These are phyloP conservation scores for Hormiphora californensis DNA, from an alignment of 37 sponge, comb jelly and placozoan species.

Conservation along the genomic window DNA sequence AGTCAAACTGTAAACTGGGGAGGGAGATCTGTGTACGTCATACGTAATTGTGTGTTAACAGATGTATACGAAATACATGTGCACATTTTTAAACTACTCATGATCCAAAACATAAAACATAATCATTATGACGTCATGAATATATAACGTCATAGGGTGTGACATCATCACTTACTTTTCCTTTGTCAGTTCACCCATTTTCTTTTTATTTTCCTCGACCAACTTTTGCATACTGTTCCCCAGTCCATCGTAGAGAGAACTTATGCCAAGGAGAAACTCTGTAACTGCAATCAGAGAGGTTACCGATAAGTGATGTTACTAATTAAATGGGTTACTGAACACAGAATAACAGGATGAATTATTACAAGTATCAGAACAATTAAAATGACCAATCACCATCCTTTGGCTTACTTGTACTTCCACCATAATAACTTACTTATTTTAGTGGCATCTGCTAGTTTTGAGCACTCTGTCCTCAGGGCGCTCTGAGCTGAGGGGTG, in stretches of 20 bases:
- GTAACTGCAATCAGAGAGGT: neutral
- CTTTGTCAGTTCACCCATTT: neutral
- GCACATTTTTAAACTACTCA: neutral
- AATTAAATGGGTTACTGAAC: neutral
- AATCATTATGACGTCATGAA: no score
- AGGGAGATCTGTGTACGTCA: neutral
- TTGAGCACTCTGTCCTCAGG: conserved; percentile 19
- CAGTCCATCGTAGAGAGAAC: conserved; percentile 9
- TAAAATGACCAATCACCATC: neutral
- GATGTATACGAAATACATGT: neutral
- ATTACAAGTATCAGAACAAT: neutral
- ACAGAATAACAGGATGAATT: neutral
- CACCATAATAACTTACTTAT: conserved; percentile 10
- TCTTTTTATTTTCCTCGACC: conserved; percentile 45
- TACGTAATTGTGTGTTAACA: neutral
- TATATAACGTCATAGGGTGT: no score
- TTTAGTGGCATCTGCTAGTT: conserved; percentile 16
- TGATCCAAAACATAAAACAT: neutral
- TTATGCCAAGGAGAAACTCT: neutral
- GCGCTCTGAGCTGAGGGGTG: conserved; percentile 17
- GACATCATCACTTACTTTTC: conserved; percentile 48
- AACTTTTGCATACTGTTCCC: neutral
- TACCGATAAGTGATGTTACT: neutral
- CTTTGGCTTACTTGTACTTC: neutral
- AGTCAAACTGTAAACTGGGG: conserved; percentile 2